Base-by-base conservation (phyloP, 64 coral and sea anemone genomes). In the Montipora capricornis region DNA sequence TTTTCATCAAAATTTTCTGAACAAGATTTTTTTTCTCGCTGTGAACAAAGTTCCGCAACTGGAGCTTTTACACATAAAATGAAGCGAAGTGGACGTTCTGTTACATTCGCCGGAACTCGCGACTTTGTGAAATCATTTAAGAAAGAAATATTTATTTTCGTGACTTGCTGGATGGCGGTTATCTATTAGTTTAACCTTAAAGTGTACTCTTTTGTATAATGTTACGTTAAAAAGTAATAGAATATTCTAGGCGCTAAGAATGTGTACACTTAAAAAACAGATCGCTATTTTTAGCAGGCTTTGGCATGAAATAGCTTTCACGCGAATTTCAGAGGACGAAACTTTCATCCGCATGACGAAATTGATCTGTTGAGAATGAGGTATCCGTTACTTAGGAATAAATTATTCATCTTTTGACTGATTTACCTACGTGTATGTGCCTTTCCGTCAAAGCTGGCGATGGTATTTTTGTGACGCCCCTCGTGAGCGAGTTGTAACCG, bases 131-230 rank as follows among this genome's bases (percentile, higher is more conserved):
- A 86, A 86, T 86, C 47, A 20, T 86, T 86, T 71, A 2, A 20
- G 15, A 22, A 49, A 86, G 66, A 86, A 86, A 86, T 71, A 86
- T 86, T 71, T 86, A 73, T 86, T 86, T 86, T 51, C 82, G 82
- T 86, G 82, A 86, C 82, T 86, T 51, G 47, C 45, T 44, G 29
- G 44, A 48, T 10, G 13, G 82, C 82, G 16, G 15, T 86, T 66
- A 86, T 71, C 82, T 86, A 71, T 86, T 64, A 50, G 64, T 71
- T 86, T 86, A 86, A 86, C 82, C 82, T 20, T 20, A 68, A 86
- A 86, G 82, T 86, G 82, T 86, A 86, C 82, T 86, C 82, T 86
- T 86, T 86, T 86, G 82, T 86, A 86, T 86, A 86, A 86, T 86
- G 82, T 86, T 86, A 86, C 82, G 82, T 37, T 71, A 49, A 86